Evolutionary conservation across 2,113 vertebrate species (phyloP).

Genomic region (Sterna hirundo): DNA sequence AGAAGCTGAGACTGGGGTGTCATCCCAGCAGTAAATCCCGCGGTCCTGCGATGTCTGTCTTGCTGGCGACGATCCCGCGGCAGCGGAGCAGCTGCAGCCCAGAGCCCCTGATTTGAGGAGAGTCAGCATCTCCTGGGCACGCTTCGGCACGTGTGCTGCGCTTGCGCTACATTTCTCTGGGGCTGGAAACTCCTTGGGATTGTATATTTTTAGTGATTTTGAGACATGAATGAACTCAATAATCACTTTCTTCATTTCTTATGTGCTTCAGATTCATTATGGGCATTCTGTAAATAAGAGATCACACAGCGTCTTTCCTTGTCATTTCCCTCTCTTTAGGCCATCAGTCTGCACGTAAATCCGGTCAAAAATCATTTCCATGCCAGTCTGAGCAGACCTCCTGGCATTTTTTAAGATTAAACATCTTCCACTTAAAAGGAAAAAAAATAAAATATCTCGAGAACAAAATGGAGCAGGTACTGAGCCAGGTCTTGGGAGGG

Average conservation of each 20-base stretch:
- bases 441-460: background rate
- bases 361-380: background rate
- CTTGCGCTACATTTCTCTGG: background rate
- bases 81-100: slow-evolving; percentile 56
- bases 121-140: background rate
- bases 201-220: background rate
- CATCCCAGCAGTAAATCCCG: slow-evolving; percentile 75
- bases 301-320: background rate
- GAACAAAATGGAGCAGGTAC: background rate
- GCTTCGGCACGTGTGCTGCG: background rate
- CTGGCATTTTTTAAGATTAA: background rate
- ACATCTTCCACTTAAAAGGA: background rate
- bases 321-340: background rate
- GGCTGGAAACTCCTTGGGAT: background rate
- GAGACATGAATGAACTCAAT: background rate
- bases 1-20: slow-evolving; percentile 63
- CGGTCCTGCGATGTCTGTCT: slow-evolving; percentile 23
- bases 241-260: background rate
- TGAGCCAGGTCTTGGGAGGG: background rate
- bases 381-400: background rate
- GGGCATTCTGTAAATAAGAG: background rate
- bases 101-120: background rate
- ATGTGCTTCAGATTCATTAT: background rate
- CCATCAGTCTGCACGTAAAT: background rate
- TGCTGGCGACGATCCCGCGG: slow-evolving; percentile 24